These are phyloP conservation scores for Corynorhinus townsendii DNA, from an alignment of 2,113 vertebrate species.

Conservation along the genomic window DNA sequence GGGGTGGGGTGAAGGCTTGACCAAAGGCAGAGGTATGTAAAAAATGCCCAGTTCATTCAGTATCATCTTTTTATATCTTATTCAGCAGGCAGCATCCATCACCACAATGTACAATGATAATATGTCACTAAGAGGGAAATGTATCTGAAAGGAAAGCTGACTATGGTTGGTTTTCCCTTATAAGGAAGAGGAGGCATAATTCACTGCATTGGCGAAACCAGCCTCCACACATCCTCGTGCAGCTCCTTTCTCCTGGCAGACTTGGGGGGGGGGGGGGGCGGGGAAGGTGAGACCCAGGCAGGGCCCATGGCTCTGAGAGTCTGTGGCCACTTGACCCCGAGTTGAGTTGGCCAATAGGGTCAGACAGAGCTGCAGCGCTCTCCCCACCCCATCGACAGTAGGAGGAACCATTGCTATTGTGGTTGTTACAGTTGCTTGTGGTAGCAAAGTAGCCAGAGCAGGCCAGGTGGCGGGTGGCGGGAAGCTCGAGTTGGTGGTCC, in stretches of 20 bases:
- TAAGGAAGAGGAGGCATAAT: neutral
- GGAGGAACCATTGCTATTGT: neutral
- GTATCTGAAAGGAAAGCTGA: neutral
- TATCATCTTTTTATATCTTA: constrained; percentile 4
- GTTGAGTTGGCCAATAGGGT: neutral
- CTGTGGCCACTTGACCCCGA: neutral
- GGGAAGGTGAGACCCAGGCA: neutral
- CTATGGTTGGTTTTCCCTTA: neutral
- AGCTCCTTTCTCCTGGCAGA: neutral
- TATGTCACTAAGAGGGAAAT: neutral
- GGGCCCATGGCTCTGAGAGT: neutral
- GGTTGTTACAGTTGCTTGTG: neutral
- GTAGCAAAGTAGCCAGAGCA: neutral
- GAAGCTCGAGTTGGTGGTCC: neutral
- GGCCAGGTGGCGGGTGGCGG: too few species aligned
- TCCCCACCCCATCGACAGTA: neutral
- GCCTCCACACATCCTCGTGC: neutral
- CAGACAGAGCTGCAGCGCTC: neutral
- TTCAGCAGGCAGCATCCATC: neutral
- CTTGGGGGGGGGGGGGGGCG: too few species aligned
- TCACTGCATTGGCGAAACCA: neutral
- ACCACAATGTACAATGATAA: neutral
- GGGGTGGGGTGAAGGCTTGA: neutral
- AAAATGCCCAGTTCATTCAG: neutral
- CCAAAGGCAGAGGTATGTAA: constrained; percentile 14